phyloP scores from a whole-genome alignment of 2,797 vertebrate genomes.

The Hozukius guyotensis region DNA sequence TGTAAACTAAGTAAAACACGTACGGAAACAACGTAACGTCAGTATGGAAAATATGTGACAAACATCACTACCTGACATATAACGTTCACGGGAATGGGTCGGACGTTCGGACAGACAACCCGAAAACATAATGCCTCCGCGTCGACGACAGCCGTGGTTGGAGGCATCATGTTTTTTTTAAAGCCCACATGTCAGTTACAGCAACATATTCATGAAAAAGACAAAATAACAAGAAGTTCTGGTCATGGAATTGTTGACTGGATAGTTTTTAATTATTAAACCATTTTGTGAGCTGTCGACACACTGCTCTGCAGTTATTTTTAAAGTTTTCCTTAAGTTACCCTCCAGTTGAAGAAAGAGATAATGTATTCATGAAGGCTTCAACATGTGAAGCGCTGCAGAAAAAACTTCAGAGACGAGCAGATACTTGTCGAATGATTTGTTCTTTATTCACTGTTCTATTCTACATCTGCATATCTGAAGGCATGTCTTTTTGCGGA shows the following conservation, averaged over 20 bases:
- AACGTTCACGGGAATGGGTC: no score
- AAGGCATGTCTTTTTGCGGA: background rate
- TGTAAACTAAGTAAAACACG: no score
- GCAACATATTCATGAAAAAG: constrained; percentile 3
- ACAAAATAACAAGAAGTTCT: background rate
- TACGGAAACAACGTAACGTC: no score
- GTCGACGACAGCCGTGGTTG: no score
- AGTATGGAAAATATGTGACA: no score
- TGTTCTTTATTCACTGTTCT: background rate
- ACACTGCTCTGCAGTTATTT: constrained; percentile 52
- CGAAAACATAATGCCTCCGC: no score
- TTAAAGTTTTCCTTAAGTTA: constrained; percentile 32
- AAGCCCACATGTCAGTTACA: background rate
- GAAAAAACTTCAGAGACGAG: background rate
- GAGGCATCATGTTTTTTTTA: background rate
- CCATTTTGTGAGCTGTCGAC: constrained; percentile 47
- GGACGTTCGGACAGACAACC: no score
- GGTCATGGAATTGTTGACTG: constrained; percentile 48
- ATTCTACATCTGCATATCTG: constrained; percentile 1
- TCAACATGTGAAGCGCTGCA: background rate
- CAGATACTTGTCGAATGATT: background rate
- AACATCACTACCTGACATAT: no score
- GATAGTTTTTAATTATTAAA: constrained; percentile 53
- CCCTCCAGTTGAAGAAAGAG: constrained; percentile 15
- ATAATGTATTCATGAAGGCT: constrained; percentile 13